phyloP scores from a whole-genome alignment of 2,888 invertebrate species.

The Serrognathus titanus region DNA sequence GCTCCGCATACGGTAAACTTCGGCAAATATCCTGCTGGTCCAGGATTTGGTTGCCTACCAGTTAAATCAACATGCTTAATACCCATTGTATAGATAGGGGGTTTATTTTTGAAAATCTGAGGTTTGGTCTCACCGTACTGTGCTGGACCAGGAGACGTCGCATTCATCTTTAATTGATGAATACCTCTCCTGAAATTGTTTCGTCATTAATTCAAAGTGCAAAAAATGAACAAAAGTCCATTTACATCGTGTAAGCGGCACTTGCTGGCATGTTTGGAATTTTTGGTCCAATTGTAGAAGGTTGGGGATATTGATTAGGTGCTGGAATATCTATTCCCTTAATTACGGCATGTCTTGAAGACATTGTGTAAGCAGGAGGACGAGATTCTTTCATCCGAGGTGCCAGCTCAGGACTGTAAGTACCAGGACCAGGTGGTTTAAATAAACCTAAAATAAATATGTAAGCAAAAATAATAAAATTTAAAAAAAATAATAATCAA shows the following conservation, averaged over 20 bases:
- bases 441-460: conserved; percentile 32
- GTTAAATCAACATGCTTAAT: conserved; percentile 24
- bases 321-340: conserved; percentile 52
- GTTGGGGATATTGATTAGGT: conserved; percentile 59
- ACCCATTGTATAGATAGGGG: conserved; percentile 41
- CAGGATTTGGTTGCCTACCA: conserved; percentile 48
- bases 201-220: neutral
- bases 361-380: conserved; percentile 59
- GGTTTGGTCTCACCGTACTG: conserved; percentile 37
- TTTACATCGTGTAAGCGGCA: conserved; percentile 54
- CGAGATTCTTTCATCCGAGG: conserved; percentile 53
- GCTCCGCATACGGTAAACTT: conserved; percentile 48
- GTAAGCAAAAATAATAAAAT: neutral
- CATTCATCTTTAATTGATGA: conserved; percentile 11
- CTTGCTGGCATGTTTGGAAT: conserved; percentile 52
- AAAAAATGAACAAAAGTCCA: conserved; percentile 12
- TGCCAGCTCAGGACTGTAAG: conserved; percentile 60
- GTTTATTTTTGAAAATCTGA: conserved; percentile 36
- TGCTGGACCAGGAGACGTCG: conserved; percentile 50
- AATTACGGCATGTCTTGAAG: conserved; percentile 43
- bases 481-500: neutral
- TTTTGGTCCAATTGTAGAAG: conserved; percentile 52
- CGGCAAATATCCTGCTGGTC: conserved; percentile 56
- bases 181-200: conserved; percentile 20
- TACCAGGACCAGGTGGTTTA: conserved; percentile 61